Base-by-base conservation (phyloP, 2,113 vertebrate species). In the Meriones unguiculatus region DNA sequence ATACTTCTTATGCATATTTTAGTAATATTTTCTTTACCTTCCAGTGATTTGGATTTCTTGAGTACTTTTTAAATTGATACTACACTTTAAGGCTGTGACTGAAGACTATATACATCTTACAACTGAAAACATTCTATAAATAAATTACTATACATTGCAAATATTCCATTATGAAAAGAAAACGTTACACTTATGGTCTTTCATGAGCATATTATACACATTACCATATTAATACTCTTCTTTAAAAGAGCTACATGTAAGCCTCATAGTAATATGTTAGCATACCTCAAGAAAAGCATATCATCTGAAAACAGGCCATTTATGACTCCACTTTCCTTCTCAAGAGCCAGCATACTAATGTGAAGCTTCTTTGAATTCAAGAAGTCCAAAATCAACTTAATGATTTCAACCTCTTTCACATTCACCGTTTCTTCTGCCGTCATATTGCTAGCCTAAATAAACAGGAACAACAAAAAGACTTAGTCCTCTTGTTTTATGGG, bases 281-380 rank as follows among this genome's bases (percentile, higher is more conserved):
- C 97, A 94, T 98, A 99, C 99, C 99, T 99, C 95, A 99, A 98
- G 96, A 99, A 99, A 93, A 99, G 99, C 99, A 99, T 99, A 97
- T 99, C 99, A 94, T 99, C 99, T 46, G 99, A 99, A 98, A 99
- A 99, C 22, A 99, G 99, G 24, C 99, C 99, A 93, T 99, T 99
- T 90, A 99, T 99, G 96, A 99, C 99, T 0, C 99, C 99, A 1
- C 99, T 99, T 98, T 99, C 99, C 96, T 99, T 99, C 98, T 99
- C 99, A 76, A 99, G 98, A 2, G 99, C 99, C 98, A 99, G 97
- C 99, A 99, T 99, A 96, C 99, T 99, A 97, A 99, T 99, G 97
- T 99, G 99, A 95, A 99, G 99, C 98, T 99, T 99, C 97, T 99
- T 99, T 95, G 99, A 99, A 98, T 99, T 99, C 95, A 99, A 98